These are phyloP conservation scores for Homarus americanus DNA, from an alignment of 1,140 invertebrate genomes.

Conservation along the genomic window DNA sequence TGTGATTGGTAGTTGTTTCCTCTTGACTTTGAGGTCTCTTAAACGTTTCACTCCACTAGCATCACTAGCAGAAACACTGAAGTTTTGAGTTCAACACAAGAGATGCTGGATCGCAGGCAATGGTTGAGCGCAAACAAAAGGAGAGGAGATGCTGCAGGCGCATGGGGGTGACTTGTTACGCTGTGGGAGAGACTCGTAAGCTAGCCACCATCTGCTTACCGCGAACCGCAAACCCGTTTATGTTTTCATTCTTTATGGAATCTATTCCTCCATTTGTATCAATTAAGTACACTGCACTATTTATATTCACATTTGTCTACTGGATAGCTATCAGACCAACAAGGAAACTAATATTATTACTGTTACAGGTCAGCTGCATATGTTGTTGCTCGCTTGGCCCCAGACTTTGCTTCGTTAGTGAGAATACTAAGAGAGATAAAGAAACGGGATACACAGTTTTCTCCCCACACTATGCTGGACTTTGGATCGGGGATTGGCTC, in stretches of 20 bases:
- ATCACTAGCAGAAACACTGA: not conserved
- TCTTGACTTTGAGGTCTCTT: no score
- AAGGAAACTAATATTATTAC: not conserved
- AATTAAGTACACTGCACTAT: not conserved
- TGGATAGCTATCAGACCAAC: not conserved
- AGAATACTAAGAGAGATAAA: slow-evolving; percentile 88
- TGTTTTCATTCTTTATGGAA: not conserved
- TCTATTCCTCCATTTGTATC: not conserved
- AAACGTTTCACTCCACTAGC: no score
- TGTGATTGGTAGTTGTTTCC: no score
- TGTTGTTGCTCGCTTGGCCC: slow-evolving; percentile 83
- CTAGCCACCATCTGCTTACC: no score
- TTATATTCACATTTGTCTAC: not conserved
- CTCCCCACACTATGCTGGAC: slow-evolving; percentile 88
- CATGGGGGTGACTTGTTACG: no score
- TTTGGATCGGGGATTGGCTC: slow-evolving; percentile 94
- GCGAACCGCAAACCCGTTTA: not conserved
- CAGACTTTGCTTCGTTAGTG: slow-evolving; percentile 86
- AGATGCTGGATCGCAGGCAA: no score
- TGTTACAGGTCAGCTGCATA: slow-evolving; percentile 80
- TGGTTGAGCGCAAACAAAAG: no score
- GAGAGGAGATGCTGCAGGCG: no score
- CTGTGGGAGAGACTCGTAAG: no score
- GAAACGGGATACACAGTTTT: slow-evolving; percentile 83
- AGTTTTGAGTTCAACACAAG: no score